Conservation (phyloP, 2,113 vertebrate species). For the Pristiophorus japonicus region DNA sequence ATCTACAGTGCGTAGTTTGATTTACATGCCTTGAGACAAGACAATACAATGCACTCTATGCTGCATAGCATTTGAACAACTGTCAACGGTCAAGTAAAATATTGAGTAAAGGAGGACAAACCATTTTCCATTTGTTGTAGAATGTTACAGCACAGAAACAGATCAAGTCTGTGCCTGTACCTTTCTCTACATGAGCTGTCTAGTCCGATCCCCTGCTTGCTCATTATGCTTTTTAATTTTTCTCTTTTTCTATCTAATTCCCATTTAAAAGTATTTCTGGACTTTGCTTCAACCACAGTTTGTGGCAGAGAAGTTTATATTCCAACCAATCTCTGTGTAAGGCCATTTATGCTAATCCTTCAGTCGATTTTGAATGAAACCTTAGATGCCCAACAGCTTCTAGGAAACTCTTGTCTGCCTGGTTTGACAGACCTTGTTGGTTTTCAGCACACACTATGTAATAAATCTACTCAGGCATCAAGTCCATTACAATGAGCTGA, state of each 20-base stretch:
- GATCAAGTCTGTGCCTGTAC: neutral
- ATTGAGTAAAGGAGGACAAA: neutral
- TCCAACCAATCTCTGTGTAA: neutral
- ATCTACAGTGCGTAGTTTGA: neutral
- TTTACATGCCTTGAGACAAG: neutral
- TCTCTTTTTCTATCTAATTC: neutral
- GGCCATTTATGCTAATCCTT: neutral
- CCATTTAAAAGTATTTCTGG: neutral
- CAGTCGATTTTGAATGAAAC: neutral
- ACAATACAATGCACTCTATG: neutral
- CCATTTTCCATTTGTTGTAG: neutral
- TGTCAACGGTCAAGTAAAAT: neutral
- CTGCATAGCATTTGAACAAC: neutral
- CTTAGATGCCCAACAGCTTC: neutral
- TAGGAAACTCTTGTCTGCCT: neutral
- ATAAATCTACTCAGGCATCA: neutral
- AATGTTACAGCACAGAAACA: neutral
- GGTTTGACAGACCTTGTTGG: neutral
- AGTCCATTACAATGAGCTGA: neutral
- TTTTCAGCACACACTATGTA: neutral
- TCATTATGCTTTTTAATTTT: neutral
- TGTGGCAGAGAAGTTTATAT: neutral
- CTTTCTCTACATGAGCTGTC: neutral
- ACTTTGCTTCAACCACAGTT: neutral
- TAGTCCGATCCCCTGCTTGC: neutral